phyloP scores from a whole-genome alignment of 1,140 invertebrate species.

The Drosophila pallidifrons region DNA sequence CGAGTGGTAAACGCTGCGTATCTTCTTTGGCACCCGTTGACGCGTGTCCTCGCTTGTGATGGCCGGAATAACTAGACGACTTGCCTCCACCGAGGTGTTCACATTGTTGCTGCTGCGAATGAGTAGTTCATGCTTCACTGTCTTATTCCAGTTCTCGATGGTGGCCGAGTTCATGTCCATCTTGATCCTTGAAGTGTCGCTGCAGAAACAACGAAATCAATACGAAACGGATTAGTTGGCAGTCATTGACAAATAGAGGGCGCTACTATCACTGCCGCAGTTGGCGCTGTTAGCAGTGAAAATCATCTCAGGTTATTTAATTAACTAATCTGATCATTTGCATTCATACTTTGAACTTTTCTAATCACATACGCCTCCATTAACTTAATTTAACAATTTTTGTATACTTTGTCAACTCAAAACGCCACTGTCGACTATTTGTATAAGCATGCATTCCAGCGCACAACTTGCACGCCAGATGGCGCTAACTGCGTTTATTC shows the following conservation, averaged over 20 bases:
- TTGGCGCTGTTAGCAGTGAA: no score
- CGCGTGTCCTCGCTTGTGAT: conserved; percentile 49
- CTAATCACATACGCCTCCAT: no score
- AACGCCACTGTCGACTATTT: no score
- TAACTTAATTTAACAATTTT: no score
- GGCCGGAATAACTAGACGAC: conserved; percentile 57
- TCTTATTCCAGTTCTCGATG: conserved; percentile 59
- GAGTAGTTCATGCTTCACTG: conserved; percentile 55
- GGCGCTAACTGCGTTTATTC: no score
- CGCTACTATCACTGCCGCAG: no score
- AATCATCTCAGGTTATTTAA: no score
- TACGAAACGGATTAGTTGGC: neutral
- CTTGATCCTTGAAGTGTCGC: conserved; percentile 46
- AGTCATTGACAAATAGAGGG: neutral
- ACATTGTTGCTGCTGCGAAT: conserved; percentile 69
- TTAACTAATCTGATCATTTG: no score
- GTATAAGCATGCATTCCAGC: no score
- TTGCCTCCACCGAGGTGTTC: conserved; percentile 59
- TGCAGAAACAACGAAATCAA: conserved; percentile 3
- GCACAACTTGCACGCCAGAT: no score
- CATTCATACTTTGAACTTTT: no score
- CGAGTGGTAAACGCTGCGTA: conserved; percentile 70
- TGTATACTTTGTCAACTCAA: no score
- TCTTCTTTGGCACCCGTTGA: conserved; percentile 54
- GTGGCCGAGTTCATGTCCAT: conserved; percentile 58